Conservation (phyloP, 2,113 vertebrate genomes). For the Syngnathoides biaculeatus region DNA sequence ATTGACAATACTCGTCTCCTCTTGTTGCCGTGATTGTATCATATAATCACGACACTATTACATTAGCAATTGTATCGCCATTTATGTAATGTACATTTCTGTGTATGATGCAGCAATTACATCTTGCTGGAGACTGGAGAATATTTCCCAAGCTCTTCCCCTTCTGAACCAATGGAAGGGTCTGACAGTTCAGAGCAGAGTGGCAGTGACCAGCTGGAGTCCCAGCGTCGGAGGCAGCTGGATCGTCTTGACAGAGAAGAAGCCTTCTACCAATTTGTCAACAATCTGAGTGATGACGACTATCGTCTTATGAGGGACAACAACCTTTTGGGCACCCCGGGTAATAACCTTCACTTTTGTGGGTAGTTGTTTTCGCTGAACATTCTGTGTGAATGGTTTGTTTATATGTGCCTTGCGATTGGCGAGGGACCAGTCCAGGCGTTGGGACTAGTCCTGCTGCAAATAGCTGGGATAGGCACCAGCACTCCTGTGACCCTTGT, state of each 20-base stretch:
- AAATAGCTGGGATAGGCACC: too few relatives aligned
- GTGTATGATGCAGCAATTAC: slow-evolving; percentile 32
- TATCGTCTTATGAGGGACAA: slow-evolving; percentile 99
- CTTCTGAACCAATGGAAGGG: slow-evolving; percentile 82
- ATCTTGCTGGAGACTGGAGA: slow-evolving; percentile 40
- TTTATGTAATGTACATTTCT: not conserved
- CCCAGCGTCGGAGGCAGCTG: slow-evolving; percentile 88
- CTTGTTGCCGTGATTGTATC: too few relatives aligned
- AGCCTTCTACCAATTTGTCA: slow-evolving; percentile 98
- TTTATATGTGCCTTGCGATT: too few relatives aligned
- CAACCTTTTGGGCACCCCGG: slow-evolving; percentile 95
- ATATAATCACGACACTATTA: too few relatives aligned
- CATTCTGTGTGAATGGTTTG: too few relatives aligned
- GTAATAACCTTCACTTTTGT: slow-evolving; percentile 58
- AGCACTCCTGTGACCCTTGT: too few relatives aligned
- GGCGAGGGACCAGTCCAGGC: too few relatives aligned
- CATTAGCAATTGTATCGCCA: too few relatives aligned
- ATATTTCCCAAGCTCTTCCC: slow-evolving; percentile 33
- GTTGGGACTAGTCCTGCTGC: too few relatives aligned
- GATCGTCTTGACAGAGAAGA: slow-evolving; percentile 92
- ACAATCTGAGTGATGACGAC: slow-evolving; percentile 96
- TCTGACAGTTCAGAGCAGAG: slow-evolving; percentile 88
- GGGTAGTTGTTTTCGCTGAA: not conserved
- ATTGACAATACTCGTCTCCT: not conserved
- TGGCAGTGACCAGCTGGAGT: slow-evolving; percentile 84